Base-by-base conservation (phyloP, 2,888 invertebrate species). In the Myathropa florea region DNA sequence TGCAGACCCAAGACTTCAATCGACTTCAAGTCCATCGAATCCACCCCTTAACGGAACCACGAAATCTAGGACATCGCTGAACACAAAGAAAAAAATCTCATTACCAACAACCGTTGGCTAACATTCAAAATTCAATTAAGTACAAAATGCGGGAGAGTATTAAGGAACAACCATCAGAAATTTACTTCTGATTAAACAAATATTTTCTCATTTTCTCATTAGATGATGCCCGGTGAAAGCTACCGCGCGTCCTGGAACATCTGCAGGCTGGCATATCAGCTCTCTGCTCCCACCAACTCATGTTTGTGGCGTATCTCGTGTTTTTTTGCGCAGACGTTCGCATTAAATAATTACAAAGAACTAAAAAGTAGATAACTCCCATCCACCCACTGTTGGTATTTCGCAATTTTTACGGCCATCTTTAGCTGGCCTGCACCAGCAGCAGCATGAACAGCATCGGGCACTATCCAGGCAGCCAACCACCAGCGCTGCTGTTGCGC, bases 301-400 rank as follows among this genome's bases (percentile, higher is more conserved):
- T 53, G 59, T 70, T 2, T 0, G 46, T 7, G 6, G n/a, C n/a
- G n/a, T n/a, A n/a, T n/a, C n/a, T n/a, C n/a, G n/a, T n/a, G n/a
- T n/a, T n/a, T n/a, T n/a, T n/a, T n/a, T n/a, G n/a, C n/a, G n/a
- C n/a, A n/a, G 3, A n/a, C 18, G 57, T 57, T 70, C 60, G 70
- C 64, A 77, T 80, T 64, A 68, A 83, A 79, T 64, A 70, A 70
- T 70, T 65, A 65, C 36, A 67, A 83, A 71, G 7, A 68, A 68
- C 39, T 64, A 71, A 30, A 59, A 61, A 68, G 6, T 18, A 75
- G 46, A 59, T 26, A 64, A 36, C 65, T n/a, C 67, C 63, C 64
- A 82, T 82, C 83, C 86, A 86, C 86, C 86, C 86, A 86, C 86
- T 83, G 83, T 83, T 68, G 86, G 82, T 75, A 83, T 82, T 83